A percentile compares a stretch with the other conserved stretches of the same genome.
phyloP scores from a whole-genome alignment of 2,888 invertebrate genomes.

The Pilophorus perplexus region DNA sequence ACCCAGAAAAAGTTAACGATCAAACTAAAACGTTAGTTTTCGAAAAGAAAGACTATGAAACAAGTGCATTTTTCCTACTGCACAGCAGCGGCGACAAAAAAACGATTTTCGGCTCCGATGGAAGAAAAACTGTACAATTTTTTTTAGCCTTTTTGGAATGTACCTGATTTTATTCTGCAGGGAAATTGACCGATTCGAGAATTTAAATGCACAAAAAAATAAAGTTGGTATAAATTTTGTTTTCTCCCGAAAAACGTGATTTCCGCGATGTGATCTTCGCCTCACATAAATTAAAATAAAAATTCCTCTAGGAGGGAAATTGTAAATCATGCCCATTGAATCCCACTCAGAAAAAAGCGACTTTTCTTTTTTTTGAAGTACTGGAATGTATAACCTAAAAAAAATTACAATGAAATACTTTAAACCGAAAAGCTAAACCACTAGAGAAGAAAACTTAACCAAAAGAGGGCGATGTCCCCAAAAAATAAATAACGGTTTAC shows the following conservation, averaged over 20 bases:
- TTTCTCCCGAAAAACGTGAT: no score
- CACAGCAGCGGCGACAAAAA: no score
- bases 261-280: conserved; percentile 44
- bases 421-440: conserved; percentile 42
- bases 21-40: conserved; percentile 20
- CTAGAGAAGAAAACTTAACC: conserved; percentile 39
- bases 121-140: conserved; percentile 12
- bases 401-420: conserved; percentile 42
- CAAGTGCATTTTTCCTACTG: conserved; percentile 33
- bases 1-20: conserved; percentile 36
- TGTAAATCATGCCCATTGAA: conserved; percentile 47
- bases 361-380: conserved; percentile 19
- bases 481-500: no score
- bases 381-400: no score
- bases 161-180: no score
- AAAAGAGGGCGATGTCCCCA: no score
- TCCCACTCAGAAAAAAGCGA: conserved; percentile 46
- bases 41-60: conserved; percentile 22
- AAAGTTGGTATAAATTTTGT: no score
- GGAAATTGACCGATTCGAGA: no score
- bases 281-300: conserved; percentile 34
- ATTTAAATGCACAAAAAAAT: no score
- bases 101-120: no score
- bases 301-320: not conserved
- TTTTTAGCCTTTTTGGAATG: conserved; percentile 15